Evolutionary conservation across 2,113 vertebrate species (phyloP).

Genomic region (Misgurnus anguillicaudatus): DNA sequence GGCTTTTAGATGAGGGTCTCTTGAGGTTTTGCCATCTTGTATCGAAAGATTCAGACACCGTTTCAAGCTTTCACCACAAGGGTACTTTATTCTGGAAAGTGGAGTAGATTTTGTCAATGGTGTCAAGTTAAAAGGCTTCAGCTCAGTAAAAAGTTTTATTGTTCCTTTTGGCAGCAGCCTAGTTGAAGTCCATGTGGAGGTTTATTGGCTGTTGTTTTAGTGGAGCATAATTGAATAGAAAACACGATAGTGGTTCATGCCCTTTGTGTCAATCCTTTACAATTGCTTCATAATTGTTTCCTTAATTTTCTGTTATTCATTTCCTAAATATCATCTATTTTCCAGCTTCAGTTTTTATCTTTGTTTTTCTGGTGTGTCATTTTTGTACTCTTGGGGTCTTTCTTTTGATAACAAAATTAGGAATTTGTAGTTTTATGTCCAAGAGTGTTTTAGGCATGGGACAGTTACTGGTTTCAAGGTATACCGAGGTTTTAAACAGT

Average conservation of each 20-base stretch:
- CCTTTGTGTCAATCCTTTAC: background rate
- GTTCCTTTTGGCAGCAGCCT: background rate
- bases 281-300: background rate
- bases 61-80: slow-evolving; percentile 10
- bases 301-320: no score
- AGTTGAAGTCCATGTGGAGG: background rate
- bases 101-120: slow-evolving; percentile 27
- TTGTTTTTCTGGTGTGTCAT: background rate
- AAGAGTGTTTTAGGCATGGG: no score
- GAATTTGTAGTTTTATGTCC: no score
- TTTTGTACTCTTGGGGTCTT: no score
- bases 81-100: slow-evolving; percentile 27
- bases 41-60: background rate
- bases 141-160: background rate
- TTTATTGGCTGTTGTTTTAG: background rate
- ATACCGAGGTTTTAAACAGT: no score
- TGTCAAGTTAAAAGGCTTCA: slow-evolving; percentile 19
- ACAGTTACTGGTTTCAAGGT: no score
- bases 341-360: background rate
- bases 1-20: slow-evolving; percentile 20
- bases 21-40: slow-evolving; percentile 37
- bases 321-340: background rate
- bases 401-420: no score
- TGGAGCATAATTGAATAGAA: background rate
- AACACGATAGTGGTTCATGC: background rate